phyloP scores from a whole-genome alignment of 1,140 invertebrate species.

The Bursaphelenchus mucronatus region DNA sequence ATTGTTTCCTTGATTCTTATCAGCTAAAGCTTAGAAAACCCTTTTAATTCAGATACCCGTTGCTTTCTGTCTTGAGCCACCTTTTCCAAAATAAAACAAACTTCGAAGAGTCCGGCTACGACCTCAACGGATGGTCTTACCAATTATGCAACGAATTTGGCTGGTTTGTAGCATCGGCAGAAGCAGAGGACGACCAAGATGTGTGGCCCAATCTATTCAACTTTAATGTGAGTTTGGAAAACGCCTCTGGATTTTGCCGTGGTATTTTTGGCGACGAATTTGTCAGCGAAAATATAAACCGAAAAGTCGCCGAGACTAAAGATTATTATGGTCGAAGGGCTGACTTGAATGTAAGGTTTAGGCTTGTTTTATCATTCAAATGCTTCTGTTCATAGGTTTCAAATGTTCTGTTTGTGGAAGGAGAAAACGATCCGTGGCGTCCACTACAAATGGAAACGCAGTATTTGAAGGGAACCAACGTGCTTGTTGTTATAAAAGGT shows the following conservation, averaged over 20 bases:
- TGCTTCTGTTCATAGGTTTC: neutral
- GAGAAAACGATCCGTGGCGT: slow-evolving; percentile 14
- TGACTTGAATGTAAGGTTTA: slow-evolving; percentile 12
- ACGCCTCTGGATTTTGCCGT: slow-evolving; percentile 19
- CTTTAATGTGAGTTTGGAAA: slow-evolving; percentile 10
- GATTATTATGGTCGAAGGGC: slow-evolving; percentile 6
- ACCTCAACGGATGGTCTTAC: slow-evolving; percentile 8
- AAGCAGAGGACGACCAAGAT: neutral
- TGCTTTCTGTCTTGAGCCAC: too few relatives aligned
- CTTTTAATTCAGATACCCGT: too few relatives aligned
- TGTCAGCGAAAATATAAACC: neutral
- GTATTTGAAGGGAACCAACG: slow-evolving; percentile 9
- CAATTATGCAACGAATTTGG: slow-evolving; percentile 21
- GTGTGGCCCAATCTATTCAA: slow-evolving; percentile 17
- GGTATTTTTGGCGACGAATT: slow-evolving; percentile 11
- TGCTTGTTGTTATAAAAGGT: slow-evolving; percentile 15
- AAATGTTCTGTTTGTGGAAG: slow-evolving; percentile 11
- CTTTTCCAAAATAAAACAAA: too few relatives aligned
- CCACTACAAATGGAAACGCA: slow-evolving; percentile 8
- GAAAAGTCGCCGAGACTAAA: slow-evolving; percentile 2
- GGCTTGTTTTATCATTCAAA: neutral
- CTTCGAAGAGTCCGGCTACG: neutral
- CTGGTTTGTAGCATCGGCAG: slow-evolving; percentile 10
- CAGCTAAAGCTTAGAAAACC: too few relatives aligned
- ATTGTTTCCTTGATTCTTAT: too few relatives aligned